Percentiles rank a stretch among this genome's conserved stretches.
phyloP scores from a whole-genome alignment of 2,113 vertebrate genomes.

The Aviceda subcristata region DNA sequence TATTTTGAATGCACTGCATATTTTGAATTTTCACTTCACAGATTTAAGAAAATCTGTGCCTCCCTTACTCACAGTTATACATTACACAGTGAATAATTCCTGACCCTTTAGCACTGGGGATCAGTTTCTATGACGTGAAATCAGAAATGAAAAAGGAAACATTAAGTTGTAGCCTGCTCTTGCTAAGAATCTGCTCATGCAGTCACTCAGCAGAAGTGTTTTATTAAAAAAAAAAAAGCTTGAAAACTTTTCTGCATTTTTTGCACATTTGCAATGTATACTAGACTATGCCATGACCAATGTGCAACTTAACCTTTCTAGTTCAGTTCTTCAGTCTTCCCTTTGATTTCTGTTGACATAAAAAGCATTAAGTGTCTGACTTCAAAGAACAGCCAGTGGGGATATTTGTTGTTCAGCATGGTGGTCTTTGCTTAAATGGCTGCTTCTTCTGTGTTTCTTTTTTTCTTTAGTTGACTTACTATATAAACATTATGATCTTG shows the following conservation, averaged over 20 bases:
- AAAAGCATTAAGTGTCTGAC: slow-evolving; percentile 7
- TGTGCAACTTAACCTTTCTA: background rate
- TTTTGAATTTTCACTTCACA: background rate
- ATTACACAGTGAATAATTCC: background rate
- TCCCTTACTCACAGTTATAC: background rate
- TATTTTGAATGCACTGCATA: background rate
- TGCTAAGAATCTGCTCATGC: background rate
- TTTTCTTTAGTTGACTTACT: background rate
- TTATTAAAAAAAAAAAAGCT: background rate
- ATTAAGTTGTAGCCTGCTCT: background rate
- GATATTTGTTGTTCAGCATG: slow-evolving; percentile 9
- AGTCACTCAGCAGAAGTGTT: background rate
- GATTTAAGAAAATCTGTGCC: background rate
- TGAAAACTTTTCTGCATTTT: background rate
- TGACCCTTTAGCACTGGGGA: background rate
- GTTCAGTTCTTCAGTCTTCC: background rate
- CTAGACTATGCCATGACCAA: background rate
- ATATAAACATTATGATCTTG: background rate
- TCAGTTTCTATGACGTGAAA: background rate
- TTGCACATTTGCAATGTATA: background rate
- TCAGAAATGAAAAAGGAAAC: background rate
- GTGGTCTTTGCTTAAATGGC: background rate
- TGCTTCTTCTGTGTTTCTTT: background rate
- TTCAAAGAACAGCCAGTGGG: slow-evolving; percentile 15
- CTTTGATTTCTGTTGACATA: slow-evolving; percentile 25